Base-by-base conservation (phyloP, 1,140 invertebrate genomes). In the Augochlora pura region DNA sequence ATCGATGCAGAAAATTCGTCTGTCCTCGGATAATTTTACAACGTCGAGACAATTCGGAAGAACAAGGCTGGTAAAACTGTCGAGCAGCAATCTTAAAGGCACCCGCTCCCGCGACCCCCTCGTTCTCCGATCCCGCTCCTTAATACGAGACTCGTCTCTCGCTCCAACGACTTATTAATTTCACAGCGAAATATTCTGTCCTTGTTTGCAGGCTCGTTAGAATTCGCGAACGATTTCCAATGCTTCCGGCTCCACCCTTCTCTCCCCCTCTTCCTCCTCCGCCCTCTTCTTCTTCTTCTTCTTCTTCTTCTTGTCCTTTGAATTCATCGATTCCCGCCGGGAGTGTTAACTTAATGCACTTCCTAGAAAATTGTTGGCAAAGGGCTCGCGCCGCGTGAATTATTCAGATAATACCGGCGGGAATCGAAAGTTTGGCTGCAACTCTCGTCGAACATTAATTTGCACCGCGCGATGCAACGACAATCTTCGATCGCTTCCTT, bases 391-490 rank as follows among this genome's bases (percentile, higher is more conserved):
- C n/a, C 60, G 72, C n/a, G 57, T 75, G 42, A 83, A 84, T 85
- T 78, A 84, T 85, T 85, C 71, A 78, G 73, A 81, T 81, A 81
- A 84, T 42, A 81, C 69, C 74, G 69, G 46, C 18, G 52, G 63
- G 27, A 32, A n/a, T 18, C 23, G 46, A 54, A 81, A 84, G 69
- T 85, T 81, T 71, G 59, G 69, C 10, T 42, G 59, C 10, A 70
- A 71, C 73, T 85, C 69, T 75, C 67, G 74, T 69, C 73, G 49
- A 78, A 79, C 70, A 75, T 81, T 85, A 85, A 85, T 84, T n/a
- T 74, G 82, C 75, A 52, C 69, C 60, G 57, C 25, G 60, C 52
- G 10, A 1, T 46, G 42, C 42, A 46, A 12, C 42, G 14, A 10
- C 10, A 12, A 46, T 14, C 42, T 46, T 46, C 42, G 42, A 46